Evolutionary conservation across 2,888 invertebrate species (phyloP), one percentile per base, ranked within the genome.

Genomic region (Scelioninae gen. 1): DNA sequence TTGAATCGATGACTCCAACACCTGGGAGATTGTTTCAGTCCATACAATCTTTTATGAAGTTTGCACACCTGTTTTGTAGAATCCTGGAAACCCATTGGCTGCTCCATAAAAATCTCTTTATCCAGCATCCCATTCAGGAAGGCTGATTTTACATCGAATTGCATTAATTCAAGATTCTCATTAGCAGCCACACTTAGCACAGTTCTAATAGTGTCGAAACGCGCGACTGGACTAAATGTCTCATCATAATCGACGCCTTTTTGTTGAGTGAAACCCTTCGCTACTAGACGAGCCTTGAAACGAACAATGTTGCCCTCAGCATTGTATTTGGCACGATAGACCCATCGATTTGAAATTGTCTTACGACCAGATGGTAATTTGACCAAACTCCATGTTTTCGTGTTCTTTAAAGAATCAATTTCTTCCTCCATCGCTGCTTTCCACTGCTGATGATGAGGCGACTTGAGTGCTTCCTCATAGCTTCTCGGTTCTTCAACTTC

Each of bases 11-110:
- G 53, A 53, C 71, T 78, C 78, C 76, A 76, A 40, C 43, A 53
- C 29, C 76, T 82, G 5, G 71, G 53, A 0, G 76, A 71, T 32
- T 77, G 76, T n/a, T 82, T 77, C 1, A 82, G 58, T 8, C 77
- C 72, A n/a, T 82, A 77, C 10, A 77, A 58, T 32, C 77, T 72
- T 32, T 63, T 66, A n/a, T 43, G 15, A 7, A 77, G 63, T 23
- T 55, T 82, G 43, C 69, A 78, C 8, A 78, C 69, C 23, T 68
- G 82, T 29, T 66, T 38, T 47, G 45, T 77, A 11, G 31, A 47
- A 56, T 81, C 75, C 8, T 6, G 3, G 31, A 65, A 65, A 10
- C 78, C 78, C 43, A 75, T 9, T 9, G 81, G 81, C 31, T 81
- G 81, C n/a, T 75, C 34, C 84, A 84, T 82, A 43, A 63, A 82